Evolutionary conservation across 2,113 vertebrate species (phyloP), one percentile per base, ranked within the genome.

Genomic region (Pyxicephalus adspersus): DNA sequence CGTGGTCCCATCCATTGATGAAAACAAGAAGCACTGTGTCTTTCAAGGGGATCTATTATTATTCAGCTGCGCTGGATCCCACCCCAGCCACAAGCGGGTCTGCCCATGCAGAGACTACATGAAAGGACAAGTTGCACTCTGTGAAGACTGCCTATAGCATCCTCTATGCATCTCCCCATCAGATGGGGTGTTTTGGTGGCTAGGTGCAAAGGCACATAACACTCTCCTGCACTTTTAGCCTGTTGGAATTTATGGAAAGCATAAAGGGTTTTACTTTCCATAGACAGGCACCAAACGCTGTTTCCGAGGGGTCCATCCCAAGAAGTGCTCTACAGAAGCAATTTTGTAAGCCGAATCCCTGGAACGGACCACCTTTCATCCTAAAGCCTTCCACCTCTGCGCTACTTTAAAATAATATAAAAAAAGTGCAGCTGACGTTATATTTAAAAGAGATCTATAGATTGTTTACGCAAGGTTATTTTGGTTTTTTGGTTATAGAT

Each of bases 51-150:
- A 99, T 91, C 94, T 99, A 84, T 87, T 99, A 73, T 89, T 99
- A 64, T 99, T 98, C 94, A 99, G 98, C 93, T 99, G 98, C 25
- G 97, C 98, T 0, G 97, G 98, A 0, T 92, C 95, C 76, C 96
- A 98, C 87, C 83, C 89, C 31, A 89, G 89, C 23, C 92, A 96
- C 87, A 90, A 85, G 64, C 94, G 98, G 84, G 71, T 99, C 92
- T 99, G 98, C 89, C 98, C 98, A 68, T 99, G 98, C 90, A 93
- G 97, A 83, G 96, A 99, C 94, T 99, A 98, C 85, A 95, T 96
- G 93, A 99, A 99, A 88, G 98, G 98, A 86, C 98, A 99, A 91
- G 98, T 98, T 87, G 98, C 98, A 0, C 94, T 99, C 83, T 99
- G 98, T 85, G 93, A 95, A 72, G 93, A 94, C 92, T 99, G 98